Base-by-base conservation (phyloP, 2,888 invertebrate species). In the Acanthacorydalis orientalis region DNA sequence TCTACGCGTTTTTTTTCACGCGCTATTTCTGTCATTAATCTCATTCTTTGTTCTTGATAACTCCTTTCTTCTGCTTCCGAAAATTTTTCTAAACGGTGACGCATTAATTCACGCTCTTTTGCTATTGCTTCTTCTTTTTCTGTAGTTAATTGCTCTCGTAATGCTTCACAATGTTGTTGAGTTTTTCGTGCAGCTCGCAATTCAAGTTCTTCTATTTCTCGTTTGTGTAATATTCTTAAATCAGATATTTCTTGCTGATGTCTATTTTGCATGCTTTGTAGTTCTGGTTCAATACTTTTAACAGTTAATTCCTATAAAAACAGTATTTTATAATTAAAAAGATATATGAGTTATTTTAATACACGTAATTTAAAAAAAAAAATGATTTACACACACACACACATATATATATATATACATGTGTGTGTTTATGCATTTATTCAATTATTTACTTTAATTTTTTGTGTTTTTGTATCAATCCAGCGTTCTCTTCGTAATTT, bases 201-300 rank as follows among this genome's bases (percentile, higher is more conserved):
- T 49, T 75, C 75, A 7, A 77, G 63, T 50, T 80, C 82, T 45
- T 77, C 72, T 2, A 85, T 70, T 55, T 78, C 80, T 40, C 77
- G 69, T 53, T 79, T 76, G 58, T 81, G 80, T 46, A 76, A 68
- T 0, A 76, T 72, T 11, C 81, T 65, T 57, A 86, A 69, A 55
- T 85, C 82, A 0, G 78, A 67, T 48, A 87, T 63, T 56, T 81
- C 78, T 57, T 77, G 73, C 55, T 80, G 77, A 54, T 79, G 76
- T 0, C 69, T 57, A 42, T 77, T 75, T 33, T 82, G 79, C 80
- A 89, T 84, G 55, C 77, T 80, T 23, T 83, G 75, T 3, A 90
- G 70, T 62, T 90, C 89, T 0, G 84, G 80, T 63, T 89, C 88
- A n/a, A 90, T 63, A 1, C 88, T 87, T 68, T 86, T 88, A 0